These are phyloP conservation scores for Strongylocentrotus purpuratus DNA, from an alignment of 35 echinoderm and acorn worm species.

Conservation along the genomic window DNA sequence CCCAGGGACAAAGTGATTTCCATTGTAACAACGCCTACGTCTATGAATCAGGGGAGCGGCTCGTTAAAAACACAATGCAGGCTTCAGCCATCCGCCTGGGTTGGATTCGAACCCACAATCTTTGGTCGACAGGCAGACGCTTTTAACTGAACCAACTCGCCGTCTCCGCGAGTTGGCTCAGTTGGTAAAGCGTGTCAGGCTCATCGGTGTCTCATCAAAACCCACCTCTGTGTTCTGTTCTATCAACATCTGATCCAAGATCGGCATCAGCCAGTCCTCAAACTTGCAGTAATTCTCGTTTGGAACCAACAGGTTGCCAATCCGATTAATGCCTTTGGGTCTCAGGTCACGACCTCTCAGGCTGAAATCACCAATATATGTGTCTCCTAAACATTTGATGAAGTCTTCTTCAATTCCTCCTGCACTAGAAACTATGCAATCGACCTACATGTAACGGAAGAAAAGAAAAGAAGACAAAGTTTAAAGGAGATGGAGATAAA, in stretches of 20 bases:
- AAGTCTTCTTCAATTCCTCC: constrained; percentile 95
- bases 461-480: not conserved
- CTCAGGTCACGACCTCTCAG: constrained; percentile 73
- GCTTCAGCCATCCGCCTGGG: too few relatives aligned
- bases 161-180: too few relatives aligned
- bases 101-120: too few relatives aligned
- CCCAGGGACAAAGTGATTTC: too few relatives aligned
- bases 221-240: constrained; percentile 87
- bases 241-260: constrained; percentile 86
- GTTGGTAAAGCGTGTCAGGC: too few relatives aligned
- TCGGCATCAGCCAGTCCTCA: constrained; percentile 93
- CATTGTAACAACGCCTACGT: too few relatives aligned
- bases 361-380: constrained; percentile 81
- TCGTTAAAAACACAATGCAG: too few relatives aligned
- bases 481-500: too few relatives aligned
- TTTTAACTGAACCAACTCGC: too few relatives aligned
- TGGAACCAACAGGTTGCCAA: constrained; percentile 87
- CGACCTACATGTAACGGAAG: constrained; percentile 58
- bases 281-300: constrained; percentile 98
- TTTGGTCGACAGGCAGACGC: too few relatives aligned
- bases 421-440: constrained; percentile 89
- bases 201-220: not conserved
- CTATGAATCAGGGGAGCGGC: too few relatives aligned
- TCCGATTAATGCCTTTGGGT: constrained; percentile 88
- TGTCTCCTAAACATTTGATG: constrained; percentile 88